phyloP scores from a whole-genome alignment of 2,888 invertebrate genomes.

The Hoplodrina blanda region DNA sequence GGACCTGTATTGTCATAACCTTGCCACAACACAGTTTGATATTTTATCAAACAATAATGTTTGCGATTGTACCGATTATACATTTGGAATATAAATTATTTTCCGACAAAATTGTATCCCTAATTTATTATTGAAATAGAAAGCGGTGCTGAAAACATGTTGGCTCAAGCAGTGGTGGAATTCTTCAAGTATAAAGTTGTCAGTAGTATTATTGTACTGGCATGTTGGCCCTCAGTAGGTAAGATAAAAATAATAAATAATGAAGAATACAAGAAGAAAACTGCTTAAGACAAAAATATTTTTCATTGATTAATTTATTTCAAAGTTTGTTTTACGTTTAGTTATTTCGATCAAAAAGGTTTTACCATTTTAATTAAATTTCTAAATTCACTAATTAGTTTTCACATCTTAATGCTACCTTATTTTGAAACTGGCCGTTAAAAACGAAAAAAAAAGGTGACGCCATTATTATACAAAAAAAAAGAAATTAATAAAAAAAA shows the following conservation, averaged over 20 bases:
- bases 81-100: not conserved
- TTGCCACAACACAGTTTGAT: not conserved
- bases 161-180: constrained; percentile 69
- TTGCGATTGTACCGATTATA: constrained; percentile 29
- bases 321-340: too few relatives aligned
- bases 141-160: constrained; percentile 59
- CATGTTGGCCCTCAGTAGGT: constrained; percentile 77
- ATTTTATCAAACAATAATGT: constrained; percentile 4
- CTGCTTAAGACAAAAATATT: not conserved
- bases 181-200: constrained; percentile 79
- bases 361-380: not conserved
- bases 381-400: not conserved
- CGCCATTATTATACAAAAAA: not conserved
- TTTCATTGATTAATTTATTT: not conserved
- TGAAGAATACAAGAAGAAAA: not conserved
- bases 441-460: not conserved
- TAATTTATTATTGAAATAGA: not conserved
- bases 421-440: not conserved
- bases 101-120: not conserved
- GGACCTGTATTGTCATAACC: too few relatives aligned
- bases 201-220: constrained; percentile 75
- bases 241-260: constrained; percentile 33
- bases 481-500: not conserved
- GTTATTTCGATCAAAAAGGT: not conserved
- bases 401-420: not conserved